Evolutionary conservation across 2,888 invertebrate species (phyloP).

Genomic region (Drosophila pullipes): DNA sequence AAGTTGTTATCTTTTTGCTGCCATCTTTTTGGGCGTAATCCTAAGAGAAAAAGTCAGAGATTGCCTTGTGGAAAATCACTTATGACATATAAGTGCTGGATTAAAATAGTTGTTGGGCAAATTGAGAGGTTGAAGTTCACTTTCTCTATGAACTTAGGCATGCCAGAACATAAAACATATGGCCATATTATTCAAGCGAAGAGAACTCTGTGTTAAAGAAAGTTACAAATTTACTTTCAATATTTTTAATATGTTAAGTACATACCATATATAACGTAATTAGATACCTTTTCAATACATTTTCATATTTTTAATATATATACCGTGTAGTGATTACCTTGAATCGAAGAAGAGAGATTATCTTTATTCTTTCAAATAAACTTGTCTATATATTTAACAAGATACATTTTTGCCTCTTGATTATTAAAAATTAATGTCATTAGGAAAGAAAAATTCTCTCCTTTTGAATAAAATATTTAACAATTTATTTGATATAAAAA

Average conservation of each 20-base stretch:
- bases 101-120: too few species aligned
- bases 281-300: not conserved
- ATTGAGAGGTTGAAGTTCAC: not conserved
- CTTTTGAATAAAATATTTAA: not conserved
- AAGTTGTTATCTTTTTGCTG: slow-evolving; percentile 22
- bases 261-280: not conserved
- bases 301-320: not conserved
- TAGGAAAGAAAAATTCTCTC: not conserved
- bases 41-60: not conserved
- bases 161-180: not conserved
- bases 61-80: not conserved
- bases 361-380: not conserved
- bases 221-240: not conserved
- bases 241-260: not conserved
- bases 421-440: not conserved
- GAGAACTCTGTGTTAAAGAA: not conserved
- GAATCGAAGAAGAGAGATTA: not conserved
- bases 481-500: not conserved
- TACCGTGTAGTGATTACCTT: not conserved
- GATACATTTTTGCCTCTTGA: not conserved
- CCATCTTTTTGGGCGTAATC: slow-evolving; percentile 8
- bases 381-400: not conserved
- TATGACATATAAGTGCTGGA: not conserved
- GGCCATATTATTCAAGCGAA: not conserved
- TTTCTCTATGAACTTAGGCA: not conserved